Conservation (phyloP, 2,113 vertebrate genomes). For the Hydrochoerus hydrochaeris region DNA sequence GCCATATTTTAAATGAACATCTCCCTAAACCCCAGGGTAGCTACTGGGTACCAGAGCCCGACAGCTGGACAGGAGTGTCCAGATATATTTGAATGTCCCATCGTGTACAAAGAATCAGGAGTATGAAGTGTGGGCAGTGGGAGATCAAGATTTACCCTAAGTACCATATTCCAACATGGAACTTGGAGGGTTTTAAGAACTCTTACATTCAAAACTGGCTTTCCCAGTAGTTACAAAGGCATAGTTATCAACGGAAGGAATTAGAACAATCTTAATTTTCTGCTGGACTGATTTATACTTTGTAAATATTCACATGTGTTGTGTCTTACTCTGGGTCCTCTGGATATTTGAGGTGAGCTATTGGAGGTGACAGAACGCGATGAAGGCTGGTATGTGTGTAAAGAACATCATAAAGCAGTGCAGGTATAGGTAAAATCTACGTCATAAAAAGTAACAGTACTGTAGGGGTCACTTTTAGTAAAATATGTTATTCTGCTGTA, state of each 20-base stretch:
- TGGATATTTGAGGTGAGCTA: background rate
- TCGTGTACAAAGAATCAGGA: background rate
- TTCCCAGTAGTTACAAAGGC: conserved; percentile 6
- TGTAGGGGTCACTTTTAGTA: background rate
- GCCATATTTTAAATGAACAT: background rate
- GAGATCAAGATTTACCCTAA: background rate
- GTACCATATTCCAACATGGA: background rate
- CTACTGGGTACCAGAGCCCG: rapidly evolving
- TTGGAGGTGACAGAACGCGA: background rate
- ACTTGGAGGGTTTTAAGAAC: background rate
- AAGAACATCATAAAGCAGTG: background rate
- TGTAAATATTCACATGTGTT: conserved; percentile 18
- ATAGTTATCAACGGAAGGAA: background rate
- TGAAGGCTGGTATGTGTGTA: background rate
- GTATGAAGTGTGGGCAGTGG: background rate
- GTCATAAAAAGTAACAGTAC: background rate
- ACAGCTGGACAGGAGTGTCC: background rate
- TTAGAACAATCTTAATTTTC: background rate
- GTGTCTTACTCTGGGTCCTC: background rate
- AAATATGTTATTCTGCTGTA: background rate
- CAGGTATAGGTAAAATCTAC: background rate
- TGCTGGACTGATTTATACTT: background rate
- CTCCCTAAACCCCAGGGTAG: background rate
- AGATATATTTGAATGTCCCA: background rate
- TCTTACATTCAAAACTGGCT: background rate